phyloP scores from a whole-genome alignment of 1,140 invertebrate species.

The Hypsibius dujardini region DNA sequence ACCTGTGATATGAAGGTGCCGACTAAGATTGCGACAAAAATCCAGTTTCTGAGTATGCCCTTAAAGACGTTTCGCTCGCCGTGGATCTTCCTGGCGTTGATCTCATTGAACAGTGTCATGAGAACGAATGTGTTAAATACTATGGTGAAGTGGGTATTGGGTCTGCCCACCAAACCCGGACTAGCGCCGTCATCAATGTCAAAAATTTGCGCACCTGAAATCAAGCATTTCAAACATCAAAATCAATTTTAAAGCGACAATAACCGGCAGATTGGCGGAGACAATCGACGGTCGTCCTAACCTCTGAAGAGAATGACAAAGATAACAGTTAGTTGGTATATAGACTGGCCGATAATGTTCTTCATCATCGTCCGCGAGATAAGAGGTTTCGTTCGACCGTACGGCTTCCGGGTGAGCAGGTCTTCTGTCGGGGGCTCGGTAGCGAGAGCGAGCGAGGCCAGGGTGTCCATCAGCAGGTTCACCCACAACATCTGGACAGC shows the following conservation, averaged over 20 bases:
- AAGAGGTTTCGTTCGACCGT: not conserved
- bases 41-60: not conserved
- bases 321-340: not conserved
- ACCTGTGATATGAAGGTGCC: too few relatives aligned
- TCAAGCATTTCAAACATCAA: not conserved
- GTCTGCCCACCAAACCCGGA: not conserved
- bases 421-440: conserved; percentile 88
- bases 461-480: conserved; percentile 97
- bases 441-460: conserved; percentile 95
- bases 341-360: not conserved
- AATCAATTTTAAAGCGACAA: not conserved
- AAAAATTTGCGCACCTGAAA: not conserved
- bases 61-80: not conserved
- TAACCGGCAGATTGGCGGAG: too few relatives aligned
- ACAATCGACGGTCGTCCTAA: too few relatives aligned
- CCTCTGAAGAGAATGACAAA: not conserved
- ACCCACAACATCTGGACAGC: conserved; percentile 99
- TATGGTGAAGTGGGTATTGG: not conserved
- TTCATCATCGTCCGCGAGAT: not conserved
- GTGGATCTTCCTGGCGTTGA: not conserved
- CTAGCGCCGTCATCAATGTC: not conserved
- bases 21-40: too few relatives aligned
- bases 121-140: not conserved
- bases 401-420: not conserved
- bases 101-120: not conserved